Evolutionary conservation across 2,888 invertebrate genomes (phyloP).

Genomic region (Dynastes grantii): DNA sequence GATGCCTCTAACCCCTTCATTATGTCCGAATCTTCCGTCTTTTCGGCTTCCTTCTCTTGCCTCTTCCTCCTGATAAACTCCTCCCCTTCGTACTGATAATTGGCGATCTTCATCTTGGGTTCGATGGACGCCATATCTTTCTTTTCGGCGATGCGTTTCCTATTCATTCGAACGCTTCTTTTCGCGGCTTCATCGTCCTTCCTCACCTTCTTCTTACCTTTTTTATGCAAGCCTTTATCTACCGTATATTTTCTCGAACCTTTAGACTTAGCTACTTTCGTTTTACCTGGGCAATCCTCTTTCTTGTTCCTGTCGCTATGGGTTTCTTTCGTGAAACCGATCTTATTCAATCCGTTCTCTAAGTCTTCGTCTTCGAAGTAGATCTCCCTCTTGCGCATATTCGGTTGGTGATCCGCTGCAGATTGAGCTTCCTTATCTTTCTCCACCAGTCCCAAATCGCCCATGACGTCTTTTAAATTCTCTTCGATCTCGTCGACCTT

Average conservation of each 20-base stretch:
- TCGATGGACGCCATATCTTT: conserved; percentile 29
- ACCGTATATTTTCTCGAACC: conserved; percentile 41
- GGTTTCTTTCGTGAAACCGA: conserved; percentile 57
- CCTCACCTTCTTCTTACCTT: conserved; percentile 50
- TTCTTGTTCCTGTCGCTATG: conserved; percentile 56
- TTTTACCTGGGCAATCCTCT: conserved; percentile 52
- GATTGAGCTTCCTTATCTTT: conserved; percentile 53
- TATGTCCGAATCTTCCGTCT: conserved; percentile 55
- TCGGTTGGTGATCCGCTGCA: neutral
- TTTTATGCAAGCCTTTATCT: conserved; percentile 40
- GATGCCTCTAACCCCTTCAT: conserved; percentile 61
- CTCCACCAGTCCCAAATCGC: conserved; percentile 58
- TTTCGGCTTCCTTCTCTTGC: conserved; percentile 43
- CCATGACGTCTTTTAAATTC: conserved; percentile 58
- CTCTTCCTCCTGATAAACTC: conserved; percentile 56
- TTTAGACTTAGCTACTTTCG: conserved; percentile 50
- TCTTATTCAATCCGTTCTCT: conserved; percentile 59
- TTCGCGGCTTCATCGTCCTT: conserved; percentile 36
- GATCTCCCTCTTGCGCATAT: conserved; percentile 50
- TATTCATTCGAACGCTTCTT: conserved; percentile 3
- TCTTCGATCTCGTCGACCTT: conserved; percentile 59
- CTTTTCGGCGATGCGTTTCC: conserved; percentile 36
- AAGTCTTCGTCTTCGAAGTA: conserved; percentile 60
- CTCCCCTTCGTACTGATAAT: conserved; percentile 59
- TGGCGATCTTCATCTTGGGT: conserved; percentile 50